Evolutionary conservation across 2,888 invertebrate genomes (phyloP).

Genomic region (Harpagoxenus sublaevis): DNA sequence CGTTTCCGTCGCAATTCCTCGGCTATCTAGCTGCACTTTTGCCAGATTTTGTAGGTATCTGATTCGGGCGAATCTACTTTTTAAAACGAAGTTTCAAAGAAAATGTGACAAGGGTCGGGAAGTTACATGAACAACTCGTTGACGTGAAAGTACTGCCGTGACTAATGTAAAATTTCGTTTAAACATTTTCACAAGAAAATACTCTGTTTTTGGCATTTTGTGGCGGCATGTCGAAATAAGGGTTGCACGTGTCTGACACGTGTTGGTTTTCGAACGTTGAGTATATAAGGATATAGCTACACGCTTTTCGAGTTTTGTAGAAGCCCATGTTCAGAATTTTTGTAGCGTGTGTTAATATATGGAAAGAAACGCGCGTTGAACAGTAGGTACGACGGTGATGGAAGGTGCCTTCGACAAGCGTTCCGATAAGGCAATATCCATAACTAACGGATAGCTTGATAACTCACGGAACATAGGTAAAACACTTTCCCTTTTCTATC

Average conservation of each 20-base stretch:
- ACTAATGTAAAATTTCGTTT: background rate
- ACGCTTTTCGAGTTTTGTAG: background rate
- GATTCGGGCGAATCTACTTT: background rate
- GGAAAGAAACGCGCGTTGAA: background rate
- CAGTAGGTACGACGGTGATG: background rate
- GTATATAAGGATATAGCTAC: background rate
- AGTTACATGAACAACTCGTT: background rate
- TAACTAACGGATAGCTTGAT: background rate
- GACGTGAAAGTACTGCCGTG: background rate
- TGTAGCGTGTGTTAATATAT: background rate
- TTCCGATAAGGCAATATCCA: background rate
- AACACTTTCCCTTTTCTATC: constrained; percentile 46
- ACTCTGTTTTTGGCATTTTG: background rate
- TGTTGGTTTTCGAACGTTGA: background rate
- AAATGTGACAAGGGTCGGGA: background rate
- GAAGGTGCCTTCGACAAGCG: background rate
- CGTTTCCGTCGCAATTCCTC: background rate
- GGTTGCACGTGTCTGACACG: background rate
- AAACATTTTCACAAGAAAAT: background rate
- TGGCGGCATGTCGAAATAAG: background rate
- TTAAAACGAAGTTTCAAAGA: background rate
- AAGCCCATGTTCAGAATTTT: background rate
- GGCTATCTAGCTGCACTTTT: background rate
- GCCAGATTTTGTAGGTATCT: background rate
- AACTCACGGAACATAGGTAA: constrained; percentile 5